Conservation (phyloP, 2,113 vertebrate species). For the Tragelaphus scriptus region DNA sequence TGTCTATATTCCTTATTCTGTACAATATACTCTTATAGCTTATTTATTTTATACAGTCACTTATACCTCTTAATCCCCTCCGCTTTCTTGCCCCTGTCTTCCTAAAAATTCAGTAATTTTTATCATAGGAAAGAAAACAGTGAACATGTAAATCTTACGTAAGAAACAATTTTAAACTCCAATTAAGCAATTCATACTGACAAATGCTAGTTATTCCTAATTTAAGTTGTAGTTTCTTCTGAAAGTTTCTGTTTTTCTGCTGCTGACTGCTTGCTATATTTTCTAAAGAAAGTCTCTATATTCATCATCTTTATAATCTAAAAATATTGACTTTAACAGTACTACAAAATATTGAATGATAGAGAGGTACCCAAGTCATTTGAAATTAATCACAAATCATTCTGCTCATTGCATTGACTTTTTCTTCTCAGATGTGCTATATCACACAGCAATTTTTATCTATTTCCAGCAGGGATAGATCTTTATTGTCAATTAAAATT, state of each 20-base stretch:
- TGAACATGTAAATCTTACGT: not conserved
- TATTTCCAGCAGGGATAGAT: not conserved
- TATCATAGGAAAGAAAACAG: not conserved
- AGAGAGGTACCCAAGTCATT: not conserved
- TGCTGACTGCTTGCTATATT: not conserved
- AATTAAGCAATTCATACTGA: not conserved
- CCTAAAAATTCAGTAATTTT: constrained; percentile 29
- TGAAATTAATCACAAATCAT: not conserved
- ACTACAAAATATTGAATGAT: not conserved
- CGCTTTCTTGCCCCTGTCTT: not conserved
- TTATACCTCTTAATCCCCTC: not conserved
- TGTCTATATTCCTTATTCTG: not conserved
- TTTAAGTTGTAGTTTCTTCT: constrained; percentile 5
- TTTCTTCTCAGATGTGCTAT: not conserved
- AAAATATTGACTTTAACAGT: not conserved
- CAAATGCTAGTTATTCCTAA: not conserved
- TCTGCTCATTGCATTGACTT: not conserved
- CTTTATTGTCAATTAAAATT: constrained; percentile 25
- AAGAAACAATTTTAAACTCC: constrained; percentile 13
- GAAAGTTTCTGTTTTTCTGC: not conserved
- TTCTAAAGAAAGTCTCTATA: not conserved
- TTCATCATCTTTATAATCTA: not conserved
- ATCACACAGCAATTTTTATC: constrained; percentile 12
- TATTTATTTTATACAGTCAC: not conserved
- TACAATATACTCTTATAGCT: not conserved